Evolutionary conservation across 2,797 vertebrate genomes (phyloP), one percentile per base, ranked within the genome.

Genomic region (Parambassis ranga): DNA sequence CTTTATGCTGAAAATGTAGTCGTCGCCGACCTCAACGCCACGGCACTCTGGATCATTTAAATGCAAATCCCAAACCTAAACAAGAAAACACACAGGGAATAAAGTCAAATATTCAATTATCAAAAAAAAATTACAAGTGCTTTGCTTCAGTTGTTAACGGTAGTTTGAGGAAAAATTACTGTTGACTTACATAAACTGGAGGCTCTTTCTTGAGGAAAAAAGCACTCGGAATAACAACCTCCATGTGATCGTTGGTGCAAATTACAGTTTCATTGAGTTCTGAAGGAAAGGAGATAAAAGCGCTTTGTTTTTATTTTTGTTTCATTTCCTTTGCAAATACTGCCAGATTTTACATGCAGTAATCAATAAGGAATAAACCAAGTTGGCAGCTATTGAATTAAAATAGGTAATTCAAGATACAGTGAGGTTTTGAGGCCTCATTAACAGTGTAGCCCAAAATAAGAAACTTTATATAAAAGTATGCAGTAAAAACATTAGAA

Each of bases 221-320:
- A 3, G 58, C 27, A 10, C 86, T 90, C 27, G 92, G 92, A 71
- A 94, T 92, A 30, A 90, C 32, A 9, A 93, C 91, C 37, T 91
- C 88, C 87, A 94, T 93, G 19, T 89, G 90, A 73, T 93, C 88
- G 4, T 93, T 93, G 69, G 90, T 90, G 28, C 93, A 94, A 49
- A 91, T 77, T 26, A 94, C 90, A 0, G 92, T 93, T 80, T 93
- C 92, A 70, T 93, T 94, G 36, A 94, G 86, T 60, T 91, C 93
- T 93, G 36, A 31, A 16, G 15, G 36, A 64, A 63, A 75, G 6
- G 8, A 23, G 37, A 27, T 10, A 14, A 52, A 5, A n/a, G 19
- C n/a, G n/a, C n/a, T n/a, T n/a, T n/a, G n/a, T n/a, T n/a, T n/a
- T n/a, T n/a, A n/a, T n/a, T n/a, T n/a, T n/a, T n/a, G n/a, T n/a